These are phyloP conservation scores for Caenorhabditis becei DNA, from an alignment of 2,888 invertebrate genomes.

Conservation along the genomic window DNA sequence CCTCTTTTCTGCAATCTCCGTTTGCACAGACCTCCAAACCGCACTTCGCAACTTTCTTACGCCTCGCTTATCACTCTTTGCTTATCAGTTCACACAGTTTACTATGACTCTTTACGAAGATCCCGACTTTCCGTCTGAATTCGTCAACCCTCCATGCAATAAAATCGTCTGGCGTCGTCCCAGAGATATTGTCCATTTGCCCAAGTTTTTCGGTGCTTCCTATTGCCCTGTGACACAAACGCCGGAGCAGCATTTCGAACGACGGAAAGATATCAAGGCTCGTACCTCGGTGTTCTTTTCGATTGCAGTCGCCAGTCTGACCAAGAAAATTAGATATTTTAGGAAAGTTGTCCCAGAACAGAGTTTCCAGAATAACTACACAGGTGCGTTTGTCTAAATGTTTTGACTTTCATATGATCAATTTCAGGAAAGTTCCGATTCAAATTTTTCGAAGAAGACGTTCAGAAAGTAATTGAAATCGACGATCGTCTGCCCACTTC, in stretches of 20 bases:
- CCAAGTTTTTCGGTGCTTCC: conserved; percentile 24
- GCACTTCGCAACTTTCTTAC: no score
- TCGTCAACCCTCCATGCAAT: neutral
- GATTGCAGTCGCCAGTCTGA: conserved; percentile 17
- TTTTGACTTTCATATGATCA: neutral
- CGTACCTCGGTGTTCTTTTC: conserved; percentile 14
- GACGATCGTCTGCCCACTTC: conserved; percentile 23
- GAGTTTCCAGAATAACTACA: conserved; percentile 18
- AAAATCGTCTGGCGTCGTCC: conserved; percentile 21
- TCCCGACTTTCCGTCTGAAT: neutral
- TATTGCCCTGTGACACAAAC: neutral
- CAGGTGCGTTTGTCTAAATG: neutral
- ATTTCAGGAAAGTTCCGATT: conserved; percentile 26
- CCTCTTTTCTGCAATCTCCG: no score
- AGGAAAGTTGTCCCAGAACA: conserved; percentile 16
- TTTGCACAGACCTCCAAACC: no score
- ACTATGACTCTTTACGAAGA: conserved; percentile 32
- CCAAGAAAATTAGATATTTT: conserved; percentile 16
- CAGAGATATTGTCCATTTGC: neutral
- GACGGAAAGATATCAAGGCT: conserved; percentile 18
- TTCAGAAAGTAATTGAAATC: neutral
- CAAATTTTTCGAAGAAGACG: conserved; percentile 2
- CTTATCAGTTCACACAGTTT: conserved; percentile 21
- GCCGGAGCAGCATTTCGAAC: conserved; percentile 5
- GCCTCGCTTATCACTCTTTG: neutral